phyloP scores from a whole-genome alignment of 2,888 invertebrate species.

The Tetrapedia diversipes region DNA sequence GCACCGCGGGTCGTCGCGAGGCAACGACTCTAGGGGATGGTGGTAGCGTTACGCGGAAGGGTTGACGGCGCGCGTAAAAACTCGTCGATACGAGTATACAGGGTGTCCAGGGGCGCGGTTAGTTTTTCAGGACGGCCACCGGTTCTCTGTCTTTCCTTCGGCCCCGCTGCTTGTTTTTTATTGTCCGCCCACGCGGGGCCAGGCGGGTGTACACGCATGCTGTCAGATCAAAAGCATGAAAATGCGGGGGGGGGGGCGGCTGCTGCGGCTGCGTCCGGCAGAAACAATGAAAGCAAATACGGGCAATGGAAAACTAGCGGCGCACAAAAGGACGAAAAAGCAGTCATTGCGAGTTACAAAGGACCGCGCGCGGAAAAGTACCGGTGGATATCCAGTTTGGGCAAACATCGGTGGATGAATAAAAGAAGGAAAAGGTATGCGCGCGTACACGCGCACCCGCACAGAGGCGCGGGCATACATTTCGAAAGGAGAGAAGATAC shows the following conservation, averaged over 20 bases:
- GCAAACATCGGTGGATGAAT: constrained; percentile 69
- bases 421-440: constrained; percentile 33
- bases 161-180: constrained; percentile 52
- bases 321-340: constrained; percentile 75
- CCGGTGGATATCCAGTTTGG: constrained; percentile 72
- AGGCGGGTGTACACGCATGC: constrained; percentile 61
- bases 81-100: constrained; percentile 46
- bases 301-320: constrained; percentile 77
- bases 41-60: too few species aligned
- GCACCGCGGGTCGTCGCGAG: constrained; percentile 3
- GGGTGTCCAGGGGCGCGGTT: constrained; percentile 45
- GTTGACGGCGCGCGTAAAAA: constrained; percentile 35
- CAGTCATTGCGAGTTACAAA: constrained; percentile 76
- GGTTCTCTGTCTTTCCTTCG: constrained; percentile 41
- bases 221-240: constrained; percentile 76
- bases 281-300: constrained; percentile 80
- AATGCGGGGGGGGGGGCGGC: constrained; percentile 65
- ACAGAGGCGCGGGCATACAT: neutral
- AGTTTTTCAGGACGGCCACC: constrained; percentile 56
- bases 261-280: constrained; percentile 65
- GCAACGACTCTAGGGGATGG: neutral
- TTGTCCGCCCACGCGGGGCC: constrained; percentile 46
- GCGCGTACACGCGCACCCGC: neutral
- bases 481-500: constrained; percentile 2
- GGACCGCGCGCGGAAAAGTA: constrained; percentile 73